These are phyloP conservation scores for Plemyria rubiginata DNA, from an alignment of 2,888 invertebrate genomes.

Conservation along the genomic window DNA sequence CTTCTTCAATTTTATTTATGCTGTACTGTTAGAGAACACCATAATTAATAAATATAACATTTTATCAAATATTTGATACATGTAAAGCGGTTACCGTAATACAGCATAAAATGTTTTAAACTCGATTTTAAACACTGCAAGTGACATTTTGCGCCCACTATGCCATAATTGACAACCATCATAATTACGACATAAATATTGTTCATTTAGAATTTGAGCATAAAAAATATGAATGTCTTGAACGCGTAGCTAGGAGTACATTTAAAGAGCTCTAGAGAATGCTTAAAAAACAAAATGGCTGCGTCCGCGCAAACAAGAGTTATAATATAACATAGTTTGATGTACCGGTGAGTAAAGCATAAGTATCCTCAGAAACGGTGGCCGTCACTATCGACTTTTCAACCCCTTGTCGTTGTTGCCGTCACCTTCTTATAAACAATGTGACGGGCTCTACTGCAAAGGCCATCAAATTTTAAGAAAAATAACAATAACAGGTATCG, in stretches of 20 bases:
- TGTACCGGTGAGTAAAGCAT: background rate
- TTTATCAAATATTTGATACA: too few relatives aligned
- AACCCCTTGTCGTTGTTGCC: background rate
- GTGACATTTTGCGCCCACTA: too few relatives aligned
- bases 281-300: conserved; percentile 8
- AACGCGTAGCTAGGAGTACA: background rate
- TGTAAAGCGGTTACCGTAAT: too few relatives aligned
- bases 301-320: conserved; percentile 13
- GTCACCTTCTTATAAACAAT: background rate
- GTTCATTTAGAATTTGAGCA: background rate
- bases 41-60: too few relatives aligned
- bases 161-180: background rate
- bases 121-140: too few relatives aligned
- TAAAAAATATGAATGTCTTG: background rate
- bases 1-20: too few relatives aligned
- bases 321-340: conserved; percentile 29
- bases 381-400: background rate
- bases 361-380: background rate
- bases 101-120: too few relatives aligned
- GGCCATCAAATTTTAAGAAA: too few relatives aligned
- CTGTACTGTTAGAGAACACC: too few relatives aligned
- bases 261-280: conserved; percentile 11
- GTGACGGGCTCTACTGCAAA: too few relatives aligned
- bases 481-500: too few relatives aligned
- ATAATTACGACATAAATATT: conserved; percentile 3